Conservation (phyloP, 2,113 vertebrate genomes). For the Grammomys surdaster region DNA sequence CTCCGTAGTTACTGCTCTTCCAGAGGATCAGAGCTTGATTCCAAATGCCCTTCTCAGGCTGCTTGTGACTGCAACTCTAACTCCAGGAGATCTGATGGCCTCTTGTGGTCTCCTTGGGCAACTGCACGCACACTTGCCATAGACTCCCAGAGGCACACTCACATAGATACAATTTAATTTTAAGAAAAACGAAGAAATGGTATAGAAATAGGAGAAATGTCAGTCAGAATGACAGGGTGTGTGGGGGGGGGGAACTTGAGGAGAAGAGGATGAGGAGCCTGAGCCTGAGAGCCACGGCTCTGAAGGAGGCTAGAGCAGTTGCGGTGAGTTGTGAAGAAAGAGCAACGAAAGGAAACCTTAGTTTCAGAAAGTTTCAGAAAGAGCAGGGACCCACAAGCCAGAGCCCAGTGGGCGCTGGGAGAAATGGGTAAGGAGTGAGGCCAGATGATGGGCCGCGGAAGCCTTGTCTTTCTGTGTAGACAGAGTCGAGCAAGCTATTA, state of each 20-base stretch:
- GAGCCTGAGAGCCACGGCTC: neutral
- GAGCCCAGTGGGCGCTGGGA: neutral
- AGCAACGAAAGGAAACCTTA: neutral
- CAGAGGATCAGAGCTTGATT: neutral
- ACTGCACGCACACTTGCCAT: neutral
- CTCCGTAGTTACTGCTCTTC: neutral
- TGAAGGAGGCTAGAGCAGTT: neutral
- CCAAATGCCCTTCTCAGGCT: neutral
- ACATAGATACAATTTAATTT: neutral
- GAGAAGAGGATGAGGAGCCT: neutral
- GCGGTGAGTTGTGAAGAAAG: fast-evolving
- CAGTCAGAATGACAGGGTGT: neutral
- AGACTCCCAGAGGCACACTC: neutral
- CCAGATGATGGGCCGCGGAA: neutral
- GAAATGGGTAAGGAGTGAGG: neutral
- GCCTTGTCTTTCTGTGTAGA: neutral
- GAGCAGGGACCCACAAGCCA: neutral
- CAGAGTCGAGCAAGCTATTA: neutral
- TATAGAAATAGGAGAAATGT: neutral
- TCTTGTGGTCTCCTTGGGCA: neutral
- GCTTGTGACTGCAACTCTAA: too few species aligned
- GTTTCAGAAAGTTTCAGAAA: neutral
- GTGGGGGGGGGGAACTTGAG: neutral
- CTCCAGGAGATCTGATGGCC: too few species aligned
- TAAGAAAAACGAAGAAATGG: neutral